These are phyloP conservation scores for Aphelocoma coerulescens DNA, from an alignment of 2,113 vertebrate species.

Conservation along the genomic window DNA sequence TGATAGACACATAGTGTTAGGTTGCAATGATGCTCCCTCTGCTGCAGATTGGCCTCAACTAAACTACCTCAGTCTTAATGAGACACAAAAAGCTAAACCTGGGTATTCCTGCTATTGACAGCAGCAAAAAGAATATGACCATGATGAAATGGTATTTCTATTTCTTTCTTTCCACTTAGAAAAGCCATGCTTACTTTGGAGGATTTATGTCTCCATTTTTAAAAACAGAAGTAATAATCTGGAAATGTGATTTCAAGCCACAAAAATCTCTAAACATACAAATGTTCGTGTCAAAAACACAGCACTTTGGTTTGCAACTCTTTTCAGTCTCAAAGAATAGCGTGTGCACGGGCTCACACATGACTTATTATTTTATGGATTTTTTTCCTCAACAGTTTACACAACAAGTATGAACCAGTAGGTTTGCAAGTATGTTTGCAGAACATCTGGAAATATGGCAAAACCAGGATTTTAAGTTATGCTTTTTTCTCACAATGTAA, in stretches of 20 bases:
- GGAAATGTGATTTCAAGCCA: background rate
- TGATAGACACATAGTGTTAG: background rate
- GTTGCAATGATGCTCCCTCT: background rate
- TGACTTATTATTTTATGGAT: background rate
- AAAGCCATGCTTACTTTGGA: background rate
- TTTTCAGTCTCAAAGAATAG: background rate
- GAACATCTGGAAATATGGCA: background rate
- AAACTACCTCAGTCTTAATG: background rate
- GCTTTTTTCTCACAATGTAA: background rate
- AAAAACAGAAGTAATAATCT: background rate
- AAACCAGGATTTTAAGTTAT: background rate
- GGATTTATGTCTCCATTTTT: background rate
- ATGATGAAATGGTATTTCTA: background rate
- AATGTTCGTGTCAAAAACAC: background rate
- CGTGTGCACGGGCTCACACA: background rate
- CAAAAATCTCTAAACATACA: background rate
- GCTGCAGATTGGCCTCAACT: background rate
- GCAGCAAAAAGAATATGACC: background rate
- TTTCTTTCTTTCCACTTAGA: background rate
- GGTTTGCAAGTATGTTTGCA: background rate
- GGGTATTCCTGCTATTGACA: background rate
- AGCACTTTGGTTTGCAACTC: background rate
- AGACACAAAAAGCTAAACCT: background rate
- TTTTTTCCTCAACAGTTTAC: background rate
- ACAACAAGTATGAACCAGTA: background rate